Evolutionary conservation across 2,113 vertebrate genomes (phyloP).

Genomic region (Pelmatolapia mariae): DNA sequence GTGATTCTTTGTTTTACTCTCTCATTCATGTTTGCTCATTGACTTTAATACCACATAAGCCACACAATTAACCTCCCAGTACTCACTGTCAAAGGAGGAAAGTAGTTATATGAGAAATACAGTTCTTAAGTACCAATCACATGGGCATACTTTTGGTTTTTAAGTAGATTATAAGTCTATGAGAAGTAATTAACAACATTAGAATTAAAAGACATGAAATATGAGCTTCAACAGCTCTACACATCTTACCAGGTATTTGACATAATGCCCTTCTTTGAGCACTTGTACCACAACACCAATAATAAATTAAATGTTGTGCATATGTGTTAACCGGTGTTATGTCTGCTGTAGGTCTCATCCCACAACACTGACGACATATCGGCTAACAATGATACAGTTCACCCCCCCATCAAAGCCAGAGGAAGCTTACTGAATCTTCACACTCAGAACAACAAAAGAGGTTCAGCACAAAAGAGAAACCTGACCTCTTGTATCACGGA

Average conservation of each 20-base stretch:
- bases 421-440: not conserved
- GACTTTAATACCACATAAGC: conserved; percentile 17
- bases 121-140: not conserved
- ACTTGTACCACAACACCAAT: not conserved
- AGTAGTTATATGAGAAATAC: not conserved
- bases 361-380: not conserved
- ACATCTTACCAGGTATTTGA: not conserved
- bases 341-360: not conserved
- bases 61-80: conserved; percentile 10
- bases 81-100: not conserved
- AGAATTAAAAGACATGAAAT: not conserved
- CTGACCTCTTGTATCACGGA: not conserved
- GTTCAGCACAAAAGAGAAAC: conserved; percentile 30
- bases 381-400: not conserved
- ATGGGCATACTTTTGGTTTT: not conserved
- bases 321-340: conserved; percentile 3
- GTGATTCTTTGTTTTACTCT: not conserved
- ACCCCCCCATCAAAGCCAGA: not conserved
- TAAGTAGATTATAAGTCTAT: not conserved
- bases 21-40: not conserved
- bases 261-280: not conserved
- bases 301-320: conserved; percentile 25
- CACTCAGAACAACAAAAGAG: conserved; percentile 3
- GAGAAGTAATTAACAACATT: not conserved
- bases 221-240: not conserved